Percentiles rank a stretch among this genome's conserved stretches.
Evolutionary conservation across 2,888 invertebrate species (phyloP).

Genomic region (Cryptops parisi): DNA sequence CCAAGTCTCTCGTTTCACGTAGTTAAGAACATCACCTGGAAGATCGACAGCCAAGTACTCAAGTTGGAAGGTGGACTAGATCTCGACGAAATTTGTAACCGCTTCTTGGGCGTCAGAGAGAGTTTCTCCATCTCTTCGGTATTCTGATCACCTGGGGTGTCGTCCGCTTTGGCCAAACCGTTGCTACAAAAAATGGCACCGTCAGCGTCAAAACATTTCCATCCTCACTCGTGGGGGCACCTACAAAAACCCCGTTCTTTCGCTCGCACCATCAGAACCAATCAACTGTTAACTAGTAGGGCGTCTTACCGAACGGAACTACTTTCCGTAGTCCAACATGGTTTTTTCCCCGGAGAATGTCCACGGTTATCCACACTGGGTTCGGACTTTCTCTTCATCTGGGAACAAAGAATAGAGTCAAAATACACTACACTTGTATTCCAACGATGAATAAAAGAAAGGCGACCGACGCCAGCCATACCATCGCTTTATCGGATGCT

Average conservation of each 20-base stretch:
- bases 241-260: too few species aligned
- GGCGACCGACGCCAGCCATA: too few species aligned
- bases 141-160: constrained; percentile 3
- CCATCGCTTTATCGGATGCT: neutral
- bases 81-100: constrained; percentile 43
- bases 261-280: too few species aligned
- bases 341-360: constrained; percentile 22
- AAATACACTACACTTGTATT: constrained; percentile 14
- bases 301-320: too few species aligned
- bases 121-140: constrained; percentile 12
- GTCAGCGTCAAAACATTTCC: neutral
- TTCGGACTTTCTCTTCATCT: constrained; percentile 28
- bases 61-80: constrained; percentile 65
- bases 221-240: too few species aligned
- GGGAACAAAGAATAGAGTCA: neutral
- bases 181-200: too few species aligned
- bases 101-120: constrained; percentile 21
- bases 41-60: constrained; percentile 56
- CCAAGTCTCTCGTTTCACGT: neutral
- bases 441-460: too few species aligned
- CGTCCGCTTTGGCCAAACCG: neutral
- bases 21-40: constrained; percentile 39
- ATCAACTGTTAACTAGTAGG: too few species aligned
- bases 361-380: constrained; percentile 18
- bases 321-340: constrained; percentile 16